Base-by-base conservation (phyloP, 2,113 vertebrate species). In the Mesitornis unicolor region DNA sequence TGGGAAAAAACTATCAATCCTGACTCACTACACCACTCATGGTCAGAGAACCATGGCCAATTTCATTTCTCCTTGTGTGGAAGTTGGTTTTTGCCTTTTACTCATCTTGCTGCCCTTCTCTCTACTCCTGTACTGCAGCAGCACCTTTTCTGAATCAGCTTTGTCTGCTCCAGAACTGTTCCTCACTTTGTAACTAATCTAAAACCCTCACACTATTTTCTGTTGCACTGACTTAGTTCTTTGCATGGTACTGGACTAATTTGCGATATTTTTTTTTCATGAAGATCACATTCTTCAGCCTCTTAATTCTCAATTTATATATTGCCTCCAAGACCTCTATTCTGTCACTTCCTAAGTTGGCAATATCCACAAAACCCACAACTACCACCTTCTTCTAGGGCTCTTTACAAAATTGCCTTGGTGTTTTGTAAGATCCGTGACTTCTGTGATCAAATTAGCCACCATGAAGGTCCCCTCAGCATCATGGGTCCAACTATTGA, bases 31-130 rank as follows among this genome's bases (percentile, higher is more conserved):
- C 21, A 59, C 18, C 29, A 19, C 8, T 71, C 19, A 4, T 8
- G 19, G 45, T 10, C 56, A 61, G 29, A 84, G 42, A 67, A 7
- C 13, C 47, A 76, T 0, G 6, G n/a, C 18, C 0, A 4, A 16
- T 57, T 80, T 67, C 2, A 84, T 68, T 80, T 76, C 57, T 70
- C 22, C n/a, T 45, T 45, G 33, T 2, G 4, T 19, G 9, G 33
- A 82, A 50, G 43, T 54, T 0, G 5, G n/a, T 78, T 54, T 29
- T 16, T 36, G 31, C 17, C 26, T 81, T 77, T 81, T 24, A n/a
- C 14, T 16, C 69, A 53, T 4, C 21, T 47, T 69, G 21, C 42
- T 59, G 87, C 31, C 38, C 3, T 57, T 67, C 71, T 28, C 51
- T 92, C 51, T 38, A 22, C n/a, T 61, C 36, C 48, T 22, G 15